Evolutionary conservation across 2,113 vertebrate species (phyloP).

Genomic region (Hiodon tergisus): DNA sequence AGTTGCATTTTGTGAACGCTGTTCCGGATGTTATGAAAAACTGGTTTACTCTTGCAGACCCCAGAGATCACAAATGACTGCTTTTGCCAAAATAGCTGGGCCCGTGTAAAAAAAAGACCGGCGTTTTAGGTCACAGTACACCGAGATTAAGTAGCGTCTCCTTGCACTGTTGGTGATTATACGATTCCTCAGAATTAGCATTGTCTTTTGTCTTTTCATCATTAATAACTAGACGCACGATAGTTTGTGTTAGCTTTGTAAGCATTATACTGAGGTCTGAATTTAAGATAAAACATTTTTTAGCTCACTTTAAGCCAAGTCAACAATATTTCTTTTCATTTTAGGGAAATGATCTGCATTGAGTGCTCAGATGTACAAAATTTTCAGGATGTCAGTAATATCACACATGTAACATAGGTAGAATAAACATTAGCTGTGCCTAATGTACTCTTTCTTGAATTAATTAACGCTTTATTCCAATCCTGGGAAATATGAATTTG

Average conservation of each 20-base stretch:
- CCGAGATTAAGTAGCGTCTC: too few relatives aligned
- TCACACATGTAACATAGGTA: background rate
- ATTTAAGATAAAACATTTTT: background rate
- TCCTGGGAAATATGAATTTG: background rate
- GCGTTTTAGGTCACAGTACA: too few relatives aligned
- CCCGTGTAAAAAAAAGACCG: too few relatives aligned
- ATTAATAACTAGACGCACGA: background rate
- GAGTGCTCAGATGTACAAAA: background rate
- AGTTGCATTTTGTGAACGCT: background rate
- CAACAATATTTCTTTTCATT: background rate
- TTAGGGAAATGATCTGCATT: background rate
- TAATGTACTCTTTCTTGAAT: background rate
- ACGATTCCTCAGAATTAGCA: too few relatives aligned
- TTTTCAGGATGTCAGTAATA: background rate
- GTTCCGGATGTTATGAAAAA: conserved; percentile 1
- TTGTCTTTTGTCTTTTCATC: background rate
- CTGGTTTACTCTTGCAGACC: background rate
- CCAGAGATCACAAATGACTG: too few relatives aligned
- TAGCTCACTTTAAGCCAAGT: background rate
- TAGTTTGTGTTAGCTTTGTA: background rate
- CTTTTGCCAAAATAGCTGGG: too few relatives aligned
- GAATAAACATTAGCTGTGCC: background rate
- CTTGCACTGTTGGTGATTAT: too few relatives aligned
- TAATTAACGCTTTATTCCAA: background rate
- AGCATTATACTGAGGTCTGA: background rate